Conservation (phyloP, 2,113 vertebrate species). For the Etia nguti region DNA sequence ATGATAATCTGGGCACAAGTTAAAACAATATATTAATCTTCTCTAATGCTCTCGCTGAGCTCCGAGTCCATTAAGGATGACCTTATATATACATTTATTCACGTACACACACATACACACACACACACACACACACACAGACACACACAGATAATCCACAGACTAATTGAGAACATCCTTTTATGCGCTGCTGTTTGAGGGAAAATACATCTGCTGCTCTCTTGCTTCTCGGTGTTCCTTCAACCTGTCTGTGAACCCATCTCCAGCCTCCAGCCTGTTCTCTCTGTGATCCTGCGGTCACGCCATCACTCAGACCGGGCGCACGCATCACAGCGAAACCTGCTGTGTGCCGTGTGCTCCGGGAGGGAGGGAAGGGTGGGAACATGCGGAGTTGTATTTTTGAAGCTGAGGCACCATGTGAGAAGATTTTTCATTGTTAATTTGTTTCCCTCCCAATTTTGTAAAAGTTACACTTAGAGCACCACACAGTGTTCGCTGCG, state of each 20-base stretch:
- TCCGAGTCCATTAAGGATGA: constrained; percentile 56
- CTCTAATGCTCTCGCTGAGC: constrained; percentile 48
- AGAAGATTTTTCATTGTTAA: background rate
- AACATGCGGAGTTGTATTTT: background rate
- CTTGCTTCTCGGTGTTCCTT: background rate
- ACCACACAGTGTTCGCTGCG: constrained; percentile 35
- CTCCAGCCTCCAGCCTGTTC: constrained; percentile 7
- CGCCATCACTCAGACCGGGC: background rate
- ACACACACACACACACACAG: background rate
- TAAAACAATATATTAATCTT: constrained; percentile 59
- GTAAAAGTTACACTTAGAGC: constrained; percentile 12
- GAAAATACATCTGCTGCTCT: constrained; percentile 19
- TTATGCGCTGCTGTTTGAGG: background rate
- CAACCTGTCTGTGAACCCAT: constrained; percentile 7
- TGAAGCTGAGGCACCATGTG: background rate
- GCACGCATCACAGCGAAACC: background rate
- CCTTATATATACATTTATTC: background rate
- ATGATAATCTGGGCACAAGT: constrained; percentile 51
- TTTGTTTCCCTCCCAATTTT: background rate
- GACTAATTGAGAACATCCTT: constrained; percentile 11
- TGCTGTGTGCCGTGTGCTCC: constrained; percentile 7
- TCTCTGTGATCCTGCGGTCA: constrained; percentile 16
- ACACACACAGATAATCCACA: background rate
- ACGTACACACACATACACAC: background rate
- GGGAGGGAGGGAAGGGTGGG: background rate